These are phyloP conservation scores for Schizotus pectinicornis DNA, from an alignment of 2,888 invertebrate species.

Conservation along the genomic window DNA sequence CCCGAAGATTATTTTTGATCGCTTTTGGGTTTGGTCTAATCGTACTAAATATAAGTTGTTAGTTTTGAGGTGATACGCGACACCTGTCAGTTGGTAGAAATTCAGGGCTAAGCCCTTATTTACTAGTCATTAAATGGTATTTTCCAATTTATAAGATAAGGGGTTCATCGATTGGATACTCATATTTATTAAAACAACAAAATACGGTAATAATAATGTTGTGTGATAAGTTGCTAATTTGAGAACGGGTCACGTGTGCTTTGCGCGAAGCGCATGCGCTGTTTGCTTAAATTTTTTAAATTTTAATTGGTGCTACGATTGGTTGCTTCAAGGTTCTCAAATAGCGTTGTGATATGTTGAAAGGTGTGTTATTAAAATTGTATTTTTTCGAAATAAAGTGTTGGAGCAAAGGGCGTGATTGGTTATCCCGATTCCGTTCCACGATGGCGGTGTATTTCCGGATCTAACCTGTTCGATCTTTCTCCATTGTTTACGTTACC, in stretches of 20 bases:
- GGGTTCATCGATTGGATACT: background rate
- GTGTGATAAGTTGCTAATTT: too few relatives aligned
- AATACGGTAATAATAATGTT: too few relatives aligned
- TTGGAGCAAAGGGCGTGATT: too few relatives aligned
- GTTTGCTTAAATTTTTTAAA: too few relatives aligned
- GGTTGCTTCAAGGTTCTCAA: too few relatives aligned
- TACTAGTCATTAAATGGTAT: background rate
- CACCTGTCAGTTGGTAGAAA: conserved; percentile 14
- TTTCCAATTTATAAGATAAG: background rate
- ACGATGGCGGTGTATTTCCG: background rate
- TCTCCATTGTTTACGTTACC: conserved; percentile 13
- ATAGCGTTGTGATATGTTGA: too few relatives aligned
- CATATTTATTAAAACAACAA: background rate
- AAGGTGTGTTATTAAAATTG: too few relatives aligned
- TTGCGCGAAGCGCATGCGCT: too few relatives aligned
- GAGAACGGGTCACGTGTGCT: too few relatives aligned
- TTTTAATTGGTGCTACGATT: too few relatives aligned
- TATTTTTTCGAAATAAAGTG: too few relatives aligned
- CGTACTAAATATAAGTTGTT: background rate
- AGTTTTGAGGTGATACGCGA: conserved; percentile 4
- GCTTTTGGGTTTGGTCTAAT: conserved; percentile 1
- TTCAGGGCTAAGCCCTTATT: background rate
- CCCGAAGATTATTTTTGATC: background rate
- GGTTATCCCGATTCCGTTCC: background rate
- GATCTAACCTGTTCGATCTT: conserved; percentile 16